Evolutionary conservation across 2,113 vertebrate genomes (phyloP).

Genomic region (Spizaetus ornatus): DNA sequence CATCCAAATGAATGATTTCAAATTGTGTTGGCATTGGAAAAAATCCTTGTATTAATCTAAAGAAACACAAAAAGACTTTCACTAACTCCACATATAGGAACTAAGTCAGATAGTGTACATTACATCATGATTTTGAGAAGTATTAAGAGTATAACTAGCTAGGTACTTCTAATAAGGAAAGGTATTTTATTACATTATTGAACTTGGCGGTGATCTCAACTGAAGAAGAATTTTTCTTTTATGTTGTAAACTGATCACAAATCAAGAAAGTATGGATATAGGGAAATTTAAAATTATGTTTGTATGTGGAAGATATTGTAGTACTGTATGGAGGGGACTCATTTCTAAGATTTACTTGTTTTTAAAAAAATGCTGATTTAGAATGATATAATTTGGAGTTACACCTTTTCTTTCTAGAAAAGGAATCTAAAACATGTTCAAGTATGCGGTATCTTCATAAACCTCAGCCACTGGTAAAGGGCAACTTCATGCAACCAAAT

Average conservation of each 20-base stretch:
- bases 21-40: slow-evolving; percentile 67
- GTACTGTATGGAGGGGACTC: slow-evolving; percentile 30
- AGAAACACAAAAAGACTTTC: slow-evolving; percentile 78
- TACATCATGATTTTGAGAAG: slow-evolving; percentile 74
- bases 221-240: slow-evolving; percentile 53
- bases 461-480: slow-evolving; percentile 69
- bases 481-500: slow-evolving; percentile 77
- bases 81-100: slow-evolving; percentile 76
- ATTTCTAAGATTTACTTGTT: slow-evolving; percentile 31
- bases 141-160: slow-evolving; percentile 75
- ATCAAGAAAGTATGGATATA: slow-evolving; percentile 17
- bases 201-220: slow-evolving; percentile 69
- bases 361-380: slow-evolving; percentile 50
- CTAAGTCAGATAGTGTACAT: slow-evolving; percentile 72
- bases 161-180: slow-evolving; percentile 77
- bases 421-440: slow-evolving; percentile 52
- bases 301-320: slow-evolving; percentile 45
- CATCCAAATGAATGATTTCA: slow-evolving; percentile 57
- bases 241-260: slow-evolving; percentile 55
- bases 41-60: slow-evolving; percentile 73
- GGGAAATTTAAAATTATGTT: slow-evolving; percentile 15
- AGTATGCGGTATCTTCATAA: slow-evolving; percentile 60
- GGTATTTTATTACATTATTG: slow-evolving; percentile 73
- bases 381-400: slow-evolving; percentile 38
- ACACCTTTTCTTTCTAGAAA: slow-evolving; percentile 58